Percentiles rank a stretch among this genome's conserved stretches.
Evolutionary conservation across 2,113 vertebrate species (phyloP).

Genomic region (Rhombomys opimus): DNA sequence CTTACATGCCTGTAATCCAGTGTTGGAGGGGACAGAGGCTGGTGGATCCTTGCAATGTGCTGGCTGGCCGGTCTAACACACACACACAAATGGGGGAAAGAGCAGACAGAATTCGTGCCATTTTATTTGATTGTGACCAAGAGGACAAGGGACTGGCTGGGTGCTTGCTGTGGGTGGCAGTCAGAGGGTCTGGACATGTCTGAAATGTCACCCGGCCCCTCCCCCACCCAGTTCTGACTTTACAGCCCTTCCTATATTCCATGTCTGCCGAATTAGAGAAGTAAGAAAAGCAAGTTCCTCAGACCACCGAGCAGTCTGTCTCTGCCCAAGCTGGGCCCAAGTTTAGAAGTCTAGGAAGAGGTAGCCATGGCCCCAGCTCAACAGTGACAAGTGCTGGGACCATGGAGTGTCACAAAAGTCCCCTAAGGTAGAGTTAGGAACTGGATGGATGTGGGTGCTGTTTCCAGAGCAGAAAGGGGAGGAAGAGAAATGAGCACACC

Average conservation of each 20-base stretch:
- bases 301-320: too few relatives aligned
- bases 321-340: neutral
- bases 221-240: neutral
- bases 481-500: neutral
- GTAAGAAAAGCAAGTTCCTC: neutral
- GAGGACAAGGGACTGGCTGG: fast-evolving
- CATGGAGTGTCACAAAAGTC: fast-evolving
- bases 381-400: neutral
- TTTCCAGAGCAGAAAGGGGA: neutral
- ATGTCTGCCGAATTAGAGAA: neutral
- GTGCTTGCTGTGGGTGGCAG: neutral
- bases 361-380: neutral
- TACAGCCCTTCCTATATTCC: neutral
- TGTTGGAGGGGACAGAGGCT: too few relatives aligned
- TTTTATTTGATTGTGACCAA: neutral
- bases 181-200: neutral
- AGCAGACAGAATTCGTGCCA: fast-evolving
- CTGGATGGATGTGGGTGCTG: fast-evolving
- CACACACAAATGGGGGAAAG: too few relatives aligned
- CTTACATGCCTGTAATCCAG: neutral
- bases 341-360: neutral
- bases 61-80: neutral
- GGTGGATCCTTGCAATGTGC: neutral
- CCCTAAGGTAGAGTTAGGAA: fast-evolving
- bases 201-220: neutral